A percentile compares a stretch with the other conserved stretches of the same genome.
These are phyloP conservation scores for Microhierax caerulescens DNA, from an alignment of 2,797 vertebrate species.

Conservation along the genomic window DNA sequence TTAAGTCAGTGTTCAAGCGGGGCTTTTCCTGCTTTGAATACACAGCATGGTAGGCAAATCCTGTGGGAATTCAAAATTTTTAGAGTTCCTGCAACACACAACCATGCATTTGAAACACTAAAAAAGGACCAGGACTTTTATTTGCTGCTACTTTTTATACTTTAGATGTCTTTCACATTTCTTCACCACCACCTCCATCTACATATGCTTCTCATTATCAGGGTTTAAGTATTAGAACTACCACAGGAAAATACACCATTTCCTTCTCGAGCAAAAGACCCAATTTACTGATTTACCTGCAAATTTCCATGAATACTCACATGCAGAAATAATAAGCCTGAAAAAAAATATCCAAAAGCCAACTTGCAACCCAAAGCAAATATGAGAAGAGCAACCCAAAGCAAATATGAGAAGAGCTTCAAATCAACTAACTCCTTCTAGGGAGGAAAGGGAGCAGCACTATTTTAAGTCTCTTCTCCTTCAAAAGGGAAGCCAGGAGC, in stretches of 20 bases:
- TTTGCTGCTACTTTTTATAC: neutral
- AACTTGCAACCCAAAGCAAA: neutral
- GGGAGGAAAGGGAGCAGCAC: neutral
- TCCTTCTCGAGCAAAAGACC: neutral
- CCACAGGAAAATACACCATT: neutral
- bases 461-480: neutral
- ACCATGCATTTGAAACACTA: accelerated
- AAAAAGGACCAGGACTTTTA: accelerated
- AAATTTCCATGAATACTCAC: accelerated
- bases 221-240: neutral
- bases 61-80: neutral
- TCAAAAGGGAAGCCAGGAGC: neutral
- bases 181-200: neutral
- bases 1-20: accelerated
- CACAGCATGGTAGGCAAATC: accelerated
- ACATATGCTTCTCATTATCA: neutral
- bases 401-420: neutral
- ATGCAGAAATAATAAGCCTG: accelerated
- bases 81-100: neutral
- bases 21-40: neutral
- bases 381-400: neutral
- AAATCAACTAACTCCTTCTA: neutral
- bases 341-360: neutral
- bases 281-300: neutral
- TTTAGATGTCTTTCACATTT: neutral